Evolutionary conservation across 2,888 invertebrate species (phyloP).

Genomic region (Prostheceraeus crozeri): DNA sequence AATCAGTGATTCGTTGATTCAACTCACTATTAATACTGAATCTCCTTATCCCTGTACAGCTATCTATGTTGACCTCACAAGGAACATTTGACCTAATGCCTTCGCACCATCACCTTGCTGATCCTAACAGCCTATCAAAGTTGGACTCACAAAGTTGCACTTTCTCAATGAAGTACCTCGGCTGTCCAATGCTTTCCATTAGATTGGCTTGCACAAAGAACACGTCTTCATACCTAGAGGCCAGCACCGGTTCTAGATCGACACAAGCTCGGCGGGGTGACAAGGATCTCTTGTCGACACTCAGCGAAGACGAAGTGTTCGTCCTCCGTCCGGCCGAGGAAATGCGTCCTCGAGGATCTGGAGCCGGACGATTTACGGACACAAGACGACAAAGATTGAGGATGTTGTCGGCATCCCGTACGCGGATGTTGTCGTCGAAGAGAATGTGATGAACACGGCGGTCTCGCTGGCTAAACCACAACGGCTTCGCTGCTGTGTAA

Average conservation of each 20-base stretch:
- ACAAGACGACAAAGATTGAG: too few relatives aligned
- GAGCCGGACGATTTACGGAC: too few relatives aligned
- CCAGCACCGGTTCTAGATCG: slow-evolving; percentile 45
- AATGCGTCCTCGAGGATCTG: too few relatives aligned
- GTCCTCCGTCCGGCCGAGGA: too few relatives aligned
- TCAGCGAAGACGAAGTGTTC: slow-evolving; percentile 34
- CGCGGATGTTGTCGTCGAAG: slow-evolving; percentile 56
- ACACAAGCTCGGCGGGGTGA: not conserved
- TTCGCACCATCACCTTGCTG: too few relatives aligned
- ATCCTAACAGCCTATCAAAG: too few relatives aligned
- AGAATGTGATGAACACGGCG: slow-evolving; percentile 50
- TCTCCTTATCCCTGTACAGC: too few relatives aligned
- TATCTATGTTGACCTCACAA: too few relatives aligned
- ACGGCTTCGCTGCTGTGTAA: slow-evolving; percentile 49
- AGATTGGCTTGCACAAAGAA: slow-evolving; percentile 53
- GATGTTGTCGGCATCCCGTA: not conserved
- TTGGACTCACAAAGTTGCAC: slow-evolving; percentile 43
- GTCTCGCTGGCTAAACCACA: slow-evolving; percentile 50
- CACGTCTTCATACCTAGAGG: slow-evolving; percentile 46
- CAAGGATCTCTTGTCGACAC: not conserved
- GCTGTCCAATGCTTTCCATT: slow-evolving; percentile 47
- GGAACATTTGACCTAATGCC: too few relatives aligned
- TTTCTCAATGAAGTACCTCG: slow-evolving; percentile 50
- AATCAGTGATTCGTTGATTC: too few relatives aligned
- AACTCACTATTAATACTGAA: too few relatives aligned